These are phyloP conservation scores for Papilio aristodemus DNA, from an alignment of 1,140 invertebrate species.

Conservation along the genomic window DNA sequence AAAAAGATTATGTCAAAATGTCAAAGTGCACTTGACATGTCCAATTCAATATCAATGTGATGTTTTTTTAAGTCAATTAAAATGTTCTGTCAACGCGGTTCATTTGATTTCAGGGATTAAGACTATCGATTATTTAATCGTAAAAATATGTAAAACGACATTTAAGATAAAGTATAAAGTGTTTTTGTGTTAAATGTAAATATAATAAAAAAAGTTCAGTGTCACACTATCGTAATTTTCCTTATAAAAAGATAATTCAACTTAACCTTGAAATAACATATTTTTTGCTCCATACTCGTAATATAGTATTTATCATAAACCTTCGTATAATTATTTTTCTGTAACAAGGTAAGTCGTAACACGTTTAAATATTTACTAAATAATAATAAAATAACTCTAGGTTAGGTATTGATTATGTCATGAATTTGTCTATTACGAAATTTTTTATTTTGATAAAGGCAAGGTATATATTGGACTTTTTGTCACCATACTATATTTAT, in stretches of 20 bases:
- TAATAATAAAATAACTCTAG: neutral
- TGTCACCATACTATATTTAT: neutral
- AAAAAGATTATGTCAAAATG: neutral
- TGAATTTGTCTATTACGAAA: neutral
- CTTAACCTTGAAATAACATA: slow-evolving; percentile 18
- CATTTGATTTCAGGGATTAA: slow-evolving; percentile 25
- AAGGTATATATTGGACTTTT: neutral
- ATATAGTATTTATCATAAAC: neutral
- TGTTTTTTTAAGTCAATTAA: slow-evolving; percentile 11
- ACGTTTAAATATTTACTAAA: neutral
- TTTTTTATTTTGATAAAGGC: neutral
- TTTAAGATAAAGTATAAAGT: neutral
- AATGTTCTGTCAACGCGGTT: slow-evolving; percentile 28
- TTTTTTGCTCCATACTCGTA: slow-evolving; percentile 5
- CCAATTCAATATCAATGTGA: neutral
- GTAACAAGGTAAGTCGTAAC: neutral
- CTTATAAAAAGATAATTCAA: neutral
- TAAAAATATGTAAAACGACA: slow-evolving; percentile 6
- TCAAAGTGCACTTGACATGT: neutral
- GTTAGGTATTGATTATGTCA: slow-evolving; percentile 9
- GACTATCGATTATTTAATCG: neutral
- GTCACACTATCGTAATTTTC: neutral
- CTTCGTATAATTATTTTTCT: slow-evolving; percentile 2
- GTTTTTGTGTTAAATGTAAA: neutral
- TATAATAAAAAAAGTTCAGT: neutral